Percentiles rank a stretch among this genome's conserved stretches.
These are phyloP conservation scores for Hypsibius dujardini DNA, from an alignment of 1,140 invertebrate genomes.

Conservation along the genomic window DNA sequence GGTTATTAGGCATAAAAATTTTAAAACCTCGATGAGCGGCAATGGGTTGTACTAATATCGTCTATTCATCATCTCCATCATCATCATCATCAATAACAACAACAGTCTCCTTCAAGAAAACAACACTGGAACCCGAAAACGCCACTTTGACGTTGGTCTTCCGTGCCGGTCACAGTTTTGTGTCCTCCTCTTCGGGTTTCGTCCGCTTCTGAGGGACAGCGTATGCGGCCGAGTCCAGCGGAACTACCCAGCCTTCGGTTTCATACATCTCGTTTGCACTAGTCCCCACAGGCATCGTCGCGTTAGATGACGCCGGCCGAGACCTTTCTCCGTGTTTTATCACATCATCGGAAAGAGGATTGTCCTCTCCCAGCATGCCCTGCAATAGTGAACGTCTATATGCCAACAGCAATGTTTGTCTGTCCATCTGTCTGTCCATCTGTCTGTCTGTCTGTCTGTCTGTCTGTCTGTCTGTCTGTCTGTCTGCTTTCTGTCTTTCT, in stretches of 20 bases:
- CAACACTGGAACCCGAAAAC: no score
- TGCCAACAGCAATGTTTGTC: no score
- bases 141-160: not conserved
- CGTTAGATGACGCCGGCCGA: not conserved
- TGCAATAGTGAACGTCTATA: not conserved
- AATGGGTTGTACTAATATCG: no score
- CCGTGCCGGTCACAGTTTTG: not conserved
- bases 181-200: conserved; percentile 8
- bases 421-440: no score
- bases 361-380: not conserved
- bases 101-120: no score
- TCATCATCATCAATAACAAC: no score
- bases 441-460: no score
- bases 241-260: conserved; percentile 7
- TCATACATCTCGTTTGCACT: conserved; percentile 4
- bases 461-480: no score
- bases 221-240: not conserved
- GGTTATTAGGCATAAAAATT: no score
- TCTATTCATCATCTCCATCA: no score
- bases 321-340: not conserved
- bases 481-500: no score
- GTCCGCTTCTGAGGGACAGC: not conserved
- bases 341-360: not conserved
- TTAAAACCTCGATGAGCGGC: no score
- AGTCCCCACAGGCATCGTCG: not conserved